Conservation (phyloP, 1,140 invertebrate species). For the Magallana gigas region DNA sequence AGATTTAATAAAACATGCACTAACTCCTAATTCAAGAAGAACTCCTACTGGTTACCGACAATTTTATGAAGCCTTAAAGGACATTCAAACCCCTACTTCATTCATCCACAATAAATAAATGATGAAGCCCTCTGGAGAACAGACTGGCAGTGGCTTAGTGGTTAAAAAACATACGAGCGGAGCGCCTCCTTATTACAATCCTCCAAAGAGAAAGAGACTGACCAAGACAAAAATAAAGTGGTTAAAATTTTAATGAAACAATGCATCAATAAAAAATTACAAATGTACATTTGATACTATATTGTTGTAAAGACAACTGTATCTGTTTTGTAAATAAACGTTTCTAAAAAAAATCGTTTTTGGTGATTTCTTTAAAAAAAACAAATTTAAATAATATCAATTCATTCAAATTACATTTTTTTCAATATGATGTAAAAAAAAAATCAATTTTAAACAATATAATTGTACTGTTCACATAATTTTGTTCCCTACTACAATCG, state of each 20-base stretch:
- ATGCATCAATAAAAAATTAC: too few species aligned
- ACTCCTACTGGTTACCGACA: constrained; percentile 19
- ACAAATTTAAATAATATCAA: neutral
- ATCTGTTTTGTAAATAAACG: neutral
- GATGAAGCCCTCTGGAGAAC: neutral
- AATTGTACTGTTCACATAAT: too few species aligned
- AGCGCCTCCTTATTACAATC: too few species aligned
- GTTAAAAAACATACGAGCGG: neutral
- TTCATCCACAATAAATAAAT: neutral
- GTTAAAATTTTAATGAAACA: too few species aligned
- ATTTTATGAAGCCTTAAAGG: constrained; percentile 1
- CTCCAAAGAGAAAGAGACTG: neutral
- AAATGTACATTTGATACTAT: too few species aligned
- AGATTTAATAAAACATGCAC: constrained; percentile 10
- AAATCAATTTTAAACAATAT: too few species aligned
- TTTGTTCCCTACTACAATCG: too few species aligned
- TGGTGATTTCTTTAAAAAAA: neutral
- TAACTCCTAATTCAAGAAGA: neutral
- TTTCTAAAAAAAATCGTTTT: neutral
- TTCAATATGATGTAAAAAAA: neutral
- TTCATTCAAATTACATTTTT: neutral
- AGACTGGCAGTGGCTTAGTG: constrained; percentile 12
- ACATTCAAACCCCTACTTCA: constrained; percentile 22
- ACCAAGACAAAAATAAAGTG: too few species aligned
- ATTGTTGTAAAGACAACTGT: too few species aligned